Percentiles rank a stretch among this genome's conserved stretches.
phyloP scores from a whole-genome alignment of 2,888 invertebrate species.

The Leucoma salicis region DNA sequence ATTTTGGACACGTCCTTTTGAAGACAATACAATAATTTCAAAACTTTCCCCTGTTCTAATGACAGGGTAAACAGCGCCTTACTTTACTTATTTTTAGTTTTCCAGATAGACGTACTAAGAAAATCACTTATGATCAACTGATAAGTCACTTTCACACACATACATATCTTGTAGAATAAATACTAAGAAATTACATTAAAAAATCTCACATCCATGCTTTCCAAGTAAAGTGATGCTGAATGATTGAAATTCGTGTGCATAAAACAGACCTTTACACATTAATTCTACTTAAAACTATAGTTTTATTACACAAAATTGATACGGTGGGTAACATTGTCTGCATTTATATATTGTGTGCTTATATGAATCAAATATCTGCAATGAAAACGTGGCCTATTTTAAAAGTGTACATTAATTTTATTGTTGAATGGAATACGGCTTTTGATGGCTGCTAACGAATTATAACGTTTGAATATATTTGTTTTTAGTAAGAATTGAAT shows the following conservation, averaged over 20 bases:
- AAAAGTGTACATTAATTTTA: slow-evolving; percentile 17
- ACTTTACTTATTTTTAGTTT: no score
- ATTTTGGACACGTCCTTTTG: no score
- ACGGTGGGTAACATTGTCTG: slow-evolving; percentile 53
- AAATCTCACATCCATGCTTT: slow-evolving; percentile 22
- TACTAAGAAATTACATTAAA: not conserved
- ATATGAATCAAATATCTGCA: slow-evolving; percentile 40
- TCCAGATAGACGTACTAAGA: no score
- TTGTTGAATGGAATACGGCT: slow-evolving; percentile 11
- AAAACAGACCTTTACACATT: slow-evolving; percentile 33
- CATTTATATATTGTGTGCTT: slow-evolving; percentile 50
- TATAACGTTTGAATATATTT: not conserved
- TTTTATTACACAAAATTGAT: slow-evolving; percentile 63
- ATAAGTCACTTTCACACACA: no score
- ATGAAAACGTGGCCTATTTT: slow-evolving; percentile 30
- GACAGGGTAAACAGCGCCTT: no score
- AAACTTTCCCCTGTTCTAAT: no score
- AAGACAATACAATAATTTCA: no score
- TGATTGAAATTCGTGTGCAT: slow-evolving; percentile 32
- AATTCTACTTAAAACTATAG: slow-evolving; percentile 42
- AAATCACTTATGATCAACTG: no score
- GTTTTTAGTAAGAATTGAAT: not conserved
- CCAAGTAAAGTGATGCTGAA: slow-evolving; percentile 12
- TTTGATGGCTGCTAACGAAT: slow-evolving; percentile 35
- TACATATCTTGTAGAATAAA: no score